Evolutionary conservation across 2,888 invertebrate genomes (phyloP).

Genomic region (Andrena haemorrhoa): DNA sequence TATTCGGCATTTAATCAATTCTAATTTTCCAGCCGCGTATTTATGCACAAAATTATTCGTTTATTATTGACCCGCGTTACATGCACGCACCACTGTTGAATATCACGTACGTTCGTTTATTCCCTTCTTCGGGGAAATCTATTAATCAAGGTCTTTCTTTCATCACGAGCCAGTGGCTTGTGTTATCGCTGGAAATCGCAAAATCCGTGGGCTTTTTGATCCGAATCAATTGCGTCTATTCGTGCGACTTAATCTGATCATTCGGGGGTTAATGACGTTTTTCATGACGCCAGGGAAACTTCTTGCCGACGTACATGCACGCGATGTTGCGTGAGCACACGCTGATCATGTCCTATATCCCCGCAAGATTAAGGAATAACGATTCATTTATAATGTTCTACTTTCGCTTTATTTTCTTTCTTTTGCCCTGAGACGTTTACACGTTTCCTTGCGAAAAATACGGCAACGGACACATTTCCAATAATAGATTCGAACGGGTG

Average conservation of each 20-base stretch:
- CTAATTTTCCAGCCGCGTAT: slow-evolving; percentile 6
- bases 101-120: neutral
- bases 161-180: neutral
- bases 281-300: slow-evolving; percentile 70
- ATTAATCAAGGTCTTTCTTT: neutral
- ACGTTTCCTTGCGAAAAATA: neutral
- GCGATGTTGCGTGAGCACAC: slow-evolving; percentile 76
- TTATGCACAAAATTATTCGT: neutral
- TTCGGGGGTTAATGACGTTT: slow-evolving; percentile 69
- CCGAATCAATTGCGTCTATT: slow-evolving; percentile 36
- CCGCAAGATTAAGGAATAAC: slow-evolving; percentile 56
- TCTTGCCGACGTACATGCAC: slow-evolving; percentile 61
- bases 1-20: slow-evolving; percentile 20
- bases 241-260: slow-evolving; percentile 55
- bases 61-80: neutral
- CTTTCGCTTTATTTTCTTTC: slow-evolving; percentile 38
- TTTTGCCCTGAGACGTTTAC: neutral
- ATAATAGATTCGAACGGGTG: neutral
- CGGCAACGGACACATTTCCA: neutral
- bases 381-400: slow-evolving; percentile 37
- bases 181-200: neutral
- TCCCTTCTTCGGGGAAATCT: neutral
- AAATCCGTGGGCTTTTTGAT: slow-evolving; percentile 31
- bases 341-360: slow-evolving; percentile 69
- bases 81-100: neutral